Evolutionary conservation across 2,888 invertebrate species (phyloP).

Genomic region (Kuschelorhynchus macadamiae): DNA sequence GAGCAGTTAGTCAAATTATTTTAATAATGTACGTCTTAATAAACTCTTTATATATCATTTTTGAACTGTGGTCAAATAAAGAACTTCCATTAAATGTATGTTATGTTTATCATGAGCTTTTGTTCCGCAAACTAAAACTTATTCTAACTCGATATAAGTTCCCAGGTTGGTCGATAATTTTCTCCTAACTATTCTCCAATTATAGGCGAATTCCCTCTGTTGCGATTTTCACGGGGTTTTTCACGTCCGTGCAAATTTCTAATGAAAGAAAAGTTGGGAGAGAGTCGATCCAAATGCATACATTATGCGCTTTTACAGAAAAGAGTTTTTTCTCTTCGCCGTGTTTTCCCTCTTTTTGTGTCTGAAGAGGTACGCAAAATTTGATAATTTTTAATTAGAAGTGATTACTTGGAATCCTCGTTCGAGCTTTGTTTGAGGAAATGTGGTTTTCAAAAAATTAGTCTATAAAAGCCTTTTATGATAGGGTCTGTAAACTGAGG

Average conservation of each 20-base stretch:
- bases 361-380: slow-evolving; percentile 13
- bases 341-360: slow-evolving; percentile 5
- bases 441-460: background rate
- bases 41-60: too few species aligned
- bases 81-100: too few species aligned
- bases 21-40: too few species aligned
- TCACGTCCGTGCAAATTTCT: slow-evolving; percentile 23
- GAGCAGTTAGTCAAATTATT: background rate
- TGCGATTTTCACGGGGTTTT: slow-evolving; percentile 23
- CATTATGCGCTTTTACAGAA: slow-evolving; percentile 40
- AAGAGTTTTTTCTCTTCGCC: slow-evolving; percentile 10
- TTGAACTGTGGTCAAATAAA: too few species aligned
- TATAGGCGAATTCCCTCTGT: slow-evolving; percentile 10
- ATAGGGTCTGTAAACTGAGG: too few species aligned
- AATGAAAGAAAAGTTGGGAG: slow-evolving; percentile 29
- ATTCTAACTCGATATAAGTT: too few species aligned
- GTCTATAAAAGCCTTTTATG: too few species aligned
- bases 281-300: slow-evolving; percentile 36
- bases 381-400: slow-evolving; percentile 23
- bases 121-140: too few species aligned
- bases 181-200: slow-evolving; percentile 1
- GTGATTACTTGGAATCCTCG: slow-evolving; percentile 1
- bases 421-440: too few species aligned
- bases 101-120: too few species aligned
- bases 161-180: too few species aligned